Evolutionary conservation across 1,140 invertebrate species (phyloP), one percentile per base, ranked within the genome.

Genomic region (Rhyacophila brunnea): DNA sequence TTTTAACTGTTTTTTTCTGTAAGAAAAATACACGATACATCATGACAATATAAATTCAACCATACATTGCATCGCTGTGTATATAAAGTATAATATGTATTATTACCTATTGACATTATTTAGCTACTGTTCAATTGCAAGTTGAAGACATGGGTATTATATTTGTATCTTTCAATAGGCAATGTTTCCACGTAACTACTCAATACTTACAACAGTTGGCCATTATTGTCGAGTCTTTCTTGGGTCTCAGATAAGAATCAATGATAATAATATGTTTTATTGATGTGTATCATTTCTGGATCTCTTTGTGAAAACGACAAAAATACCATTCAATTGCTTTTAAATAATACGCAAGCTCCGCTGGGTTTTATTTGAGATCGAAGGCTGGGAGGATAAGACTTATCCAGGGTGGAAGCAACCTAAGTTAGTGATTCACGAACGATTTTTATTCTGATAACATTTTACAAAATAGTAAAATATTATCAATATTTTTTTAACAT

Each of bases 221-320:
- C 7, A 35, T 44, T 28, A 40, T 56, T 56, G 53, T 56, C 32
- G n/a, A 14, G 42, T 47, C 28, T 17, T 56, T 56, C 34, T n/a
- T 32, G 15, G 6, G 19, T n/a, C 18, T 32, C 14, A 49, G 60
- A 62, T 62, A 62, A 53, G 35, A 19, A 62, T 62, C 60, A 48
- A 56, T n/a, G n/a, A n/a, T n/a, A n/a, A n/a, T n/a, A n/a, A n/a
- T 58, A 52, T 49, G 45, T 62, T 40, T 58, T 62, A 62, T 58
- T 62, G 60, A 62, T 62, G 54, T 62, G 55, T 62, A 62, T 62
- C 60, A 58, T 53, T 62, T 62, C 54, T 47, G 49, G 48, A 52
- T 58, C 53, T 53, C 49, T 34, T 62, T 53, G 44, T 50, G 35
- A 5, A 17, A 10, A 47, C 34, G 23, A 54, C 45, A 35, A 15